These are phyloP conservation scores for Toxostoma redivivum DNA, from an alignment of 2,113 vertebrate genomes.

Conservation along the genomic window DNA sequence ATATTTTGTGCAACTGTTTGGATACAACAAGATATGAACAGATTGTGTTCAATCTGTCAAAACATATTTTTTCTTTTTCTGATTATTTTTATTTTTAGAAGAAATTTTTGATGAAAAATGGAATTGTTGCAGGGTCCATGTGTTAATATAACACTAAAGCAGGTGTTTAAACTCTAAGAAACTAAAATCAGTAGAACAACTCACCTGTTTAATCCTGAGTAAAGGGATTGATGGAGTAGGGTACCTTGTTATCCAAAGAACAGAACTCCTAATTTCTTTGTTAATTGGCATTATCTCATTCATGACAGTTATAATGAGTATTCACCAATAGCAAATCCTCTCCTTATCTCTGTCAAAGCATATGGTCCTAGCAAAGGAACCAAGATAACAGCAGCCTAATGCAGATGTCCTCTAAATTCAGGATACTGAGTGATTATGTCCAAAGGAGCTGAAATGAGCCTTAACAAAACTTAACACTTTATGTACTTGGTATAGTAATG, in stretches of 20 bases:
- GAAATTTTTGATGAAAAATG: background rate
- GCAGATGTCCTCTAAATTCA: background rate
- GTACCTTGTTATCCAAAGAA: background rate
- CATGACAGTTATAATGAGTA: constrained; percentile 6
- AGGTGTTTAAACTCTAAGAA: background rate
- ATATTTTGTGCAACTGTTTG: background rate
- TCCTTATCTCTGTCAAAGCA: constrained; percentile 43
- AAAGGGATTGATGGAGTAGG: background rate
- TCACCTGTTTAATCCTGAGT: background rate
- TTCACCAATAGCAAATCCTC: constrained; percentile 4
- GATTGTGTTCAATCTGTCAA: constrained; percentile 2
- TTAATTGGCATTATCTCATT: constrained; percentile 5
- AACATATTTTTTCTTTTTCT: background rate
- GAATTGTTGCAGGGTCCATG: background rate
- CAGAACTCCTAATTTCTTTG: constrained; percentile 22
- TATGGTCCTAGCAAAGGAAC: background rate
- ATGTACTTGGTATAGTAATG: background rate
- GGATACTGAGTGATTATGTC: background rate
- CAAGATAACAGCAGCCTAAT: background rate
- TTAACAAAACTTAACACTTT: background rate
- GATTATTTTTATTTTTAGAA: background rate
- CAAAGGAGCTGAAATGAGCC: background rate
- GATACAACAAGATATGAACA: background rate
- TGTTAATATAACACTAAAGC: background rate
- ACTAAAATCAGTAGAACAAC: background rate